A percentile compares a stretch with the other conserved stretches of the same genome.
These are phyloP conservation scores for Pygoscelis antarcticus DNA, from an alignment of 2,113 vertebrate species.

Conservation along the genomic window DNA sequence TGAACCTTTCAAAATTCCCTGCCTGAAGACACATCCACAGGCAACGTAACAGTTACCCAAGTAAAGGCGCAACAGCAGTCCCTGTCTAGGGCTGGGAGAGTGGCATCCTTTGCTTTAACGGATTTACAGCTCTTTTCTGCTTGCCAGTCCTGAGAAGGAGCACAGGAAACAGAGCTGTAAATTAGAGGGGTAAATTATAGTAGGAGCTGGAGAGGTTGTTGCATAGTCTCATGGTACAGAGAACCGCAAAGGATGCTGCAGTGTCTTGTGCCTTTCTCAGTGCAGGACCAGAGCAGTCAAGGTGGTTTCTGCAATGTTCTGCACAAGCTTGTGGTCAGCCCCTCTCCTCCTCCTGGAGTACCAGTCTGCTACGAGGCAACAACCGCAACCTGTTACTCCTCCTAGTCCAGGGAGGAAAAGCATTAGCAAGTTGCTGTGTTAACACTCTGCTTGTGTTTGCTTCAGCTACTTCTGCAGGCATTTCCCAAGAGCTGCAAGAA, in stretches of 20 bases:
- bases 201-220: not conserved
- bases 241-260: not conserved
- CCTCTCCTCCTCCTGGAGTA: not conserved
- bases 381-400: rapidly evolving
- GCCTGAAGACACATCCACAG: not conserved
- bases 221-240: not conserved
- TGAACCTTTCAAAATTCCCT: not conserved
- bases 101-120: not conserved
- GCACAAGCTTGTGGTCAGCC: not conserved
- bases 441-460: not conserved
- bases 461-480: not conserved
- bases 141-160: not conserved
- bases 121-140: not conserved
- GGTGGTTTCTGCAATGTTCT: rapidly evolving
- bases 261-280: not conserved
- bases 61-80: too few species aligned
- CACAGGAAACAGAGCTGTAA: not conserved
- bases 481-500: not conserved
- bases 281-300: not conserved
- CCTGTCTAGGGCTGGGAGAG: not conserved
- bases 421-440: not conserved
- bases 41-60: not conserved
- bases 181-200: not conserved
- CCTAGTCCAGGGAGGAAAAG: not conserved
- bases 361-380: rapidly evolving